Evolutionary conservation across 2,888 invertebrate genomes (phyloP).

Genomic region (Orgyia antiqua): DNA sequence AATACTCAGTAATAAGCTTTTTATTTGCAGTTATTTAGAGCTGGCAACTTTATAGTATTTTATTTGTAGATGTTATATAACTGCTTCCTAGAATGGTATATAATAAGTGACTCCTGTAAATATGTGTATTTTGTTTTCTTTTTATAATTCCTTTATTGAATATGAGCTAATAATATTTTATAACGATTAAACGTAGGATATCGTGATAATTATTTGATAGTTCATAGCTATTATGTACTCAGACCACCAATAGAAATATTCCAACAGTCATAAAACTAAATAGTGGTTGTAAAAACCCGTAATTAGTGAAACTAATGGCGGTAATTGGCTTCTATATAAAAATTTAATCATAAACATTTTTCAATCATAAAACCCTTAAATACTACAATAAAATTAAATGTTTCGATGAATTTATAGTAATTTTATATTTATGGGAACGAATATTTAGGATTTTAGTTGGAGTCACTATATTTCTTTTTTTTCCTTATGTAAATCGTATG

Average conservation of each 20-base stretch:
- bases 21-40: constrained; percentile 29
- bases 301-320: constrained; percentile 73
- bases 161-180: constrained; percentile 36
- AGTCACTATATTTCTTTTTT: constrained; percentile 23
- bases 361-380: constrained; percentile 35
- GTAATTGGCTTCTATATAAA: constrained; percentile 61
- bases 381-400: constrained; percentile 43
- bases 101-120: too few relatives aligned
- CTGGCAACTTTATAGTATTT: too few relatives aligned
- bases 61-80: too few relatives aligned
- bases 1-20: constrained; percentile 33
- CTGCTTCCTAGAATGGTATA: too few relatives aligned
- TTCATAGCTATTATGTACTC: constrained; percentile 38
- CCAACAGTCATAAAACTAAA: constrained; percentile 63
- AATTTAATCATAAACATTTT: constrained; percentile 50
- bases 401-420: constrained; percentile 29
- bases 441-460: constrained; percentile 13
- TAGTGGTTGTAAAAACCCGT: constrained; percentile 61
- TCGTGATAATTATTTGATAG: constrained; percentile 60
- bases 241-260: constrained; percentile 56
- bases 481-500: constrained; percentile 38
- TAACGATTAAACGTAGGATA: constrained; percentile 51
- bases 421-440: constrained; percentile 26
- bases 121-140: too few relatives aligned
- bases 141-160: too few relatives aligned